Conservation (phyloP, 2,888 invertebrate species). For the Ernsta delagoae region DNA sequence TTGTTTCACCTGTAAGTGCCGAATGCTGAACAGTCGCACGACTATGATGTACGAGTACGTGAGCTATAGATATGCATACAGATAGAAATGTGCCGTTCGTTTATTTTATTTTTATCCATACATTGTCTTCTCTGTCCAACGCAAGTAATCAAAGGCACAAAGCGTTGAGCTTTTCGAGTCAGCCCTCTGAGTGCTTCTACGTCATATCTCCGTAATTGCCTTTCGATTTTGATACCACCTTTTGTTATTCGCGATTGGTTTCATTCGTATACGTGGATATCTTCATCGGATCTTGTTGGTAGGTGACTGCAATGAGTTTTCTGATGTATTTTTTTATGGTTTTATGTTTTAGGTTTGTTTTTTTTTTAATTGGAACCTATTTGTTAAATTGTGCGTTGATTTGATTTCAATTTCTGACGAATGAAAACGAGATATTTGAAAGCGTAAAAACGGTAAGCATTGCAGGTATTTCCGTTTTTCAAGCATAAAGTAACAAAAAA, state of each 20-base stretch:
- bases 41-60: neutral
- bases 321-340: neutral
- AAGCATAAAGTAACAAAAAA: too few relatives aligned
- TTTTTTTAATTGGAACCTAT: too few relatives aligned
- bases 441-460: too few relatives aligned
- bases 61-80: slow-evolving; percentile 8
- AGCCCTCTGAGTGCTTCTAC: slow-evolving; percentile 55
- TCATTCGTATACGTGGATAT: slow-evolving; percentile 28
- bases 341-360: neutral
- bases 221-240: slow-evolving; percentile 61
- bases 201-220: slow-evolving; percentile 76
- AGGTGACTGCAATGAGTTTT: slow-evolving; percentile 14
- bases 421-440: too few relatives aligned
- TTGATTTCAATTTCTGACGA: too few relatives aligned
- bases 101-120: slow-evolving; percentile 54
- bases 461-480: too few relatives aligned
- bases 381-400: too few relatives aligned
- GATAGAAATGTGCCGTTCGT: slow-evolving; percentile 20
- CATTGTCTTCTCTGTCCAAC: slow-evolving; percentile 55
- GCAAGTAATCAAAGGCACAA: slow-evolving; percentile 80
- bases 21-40: too few relatives aligned
- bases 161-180: slow-evolving; percentile 74
- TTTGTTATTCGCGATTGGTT: slow-evolving; percentile 28
- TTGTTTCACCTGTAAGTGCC: too few relatives aligned
- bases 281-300: slow-evolving; percentile 25